Evolutionary conservation across 2,113 vertebrate species (phyloP).

Genomic region (Alectura lathami): DNA sequence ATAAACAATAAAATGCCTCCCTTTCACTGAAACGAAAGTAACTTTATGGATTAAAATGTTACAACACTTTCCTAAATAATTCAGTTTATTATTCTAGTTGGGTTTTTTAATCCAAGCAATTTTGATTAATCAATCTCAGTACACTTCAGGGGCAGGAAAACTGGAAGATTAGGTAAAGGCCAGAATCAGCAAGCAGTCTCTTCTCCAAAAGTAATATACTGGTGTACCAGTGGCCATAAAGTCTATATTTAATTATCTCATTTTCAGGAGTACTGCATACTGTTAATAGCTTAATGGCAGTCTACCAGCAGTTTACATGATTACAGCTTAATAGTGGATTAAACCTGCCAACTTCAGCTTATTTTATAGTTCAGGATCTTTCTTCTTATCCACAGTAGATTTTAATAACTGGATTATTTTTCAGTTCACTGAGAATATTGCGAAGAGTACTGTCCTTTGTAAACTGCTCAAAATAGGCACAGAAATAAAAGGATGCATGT

Average conservation of each 20-base stretch:
- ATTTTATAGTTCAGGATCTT: not conserved
- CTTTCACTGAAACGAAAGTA: not conserved
- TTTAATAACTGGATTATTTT: slow-evolving; percentile 34
- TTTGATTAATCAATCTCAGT: not conserved
- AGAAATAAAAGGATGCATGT: not conserved
- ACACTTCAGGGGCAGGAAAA: not conserved
- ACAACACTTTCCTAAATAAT: not conserved
- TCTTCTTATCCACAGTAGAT: not conserved
- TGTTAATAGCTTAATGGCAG: not conserved
- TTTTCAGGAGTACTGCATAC: not conserved
- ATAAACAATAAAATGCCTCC: not conserved
- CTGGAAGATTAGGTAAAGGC: not conserved
- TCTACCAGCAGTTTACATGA: not conserved
- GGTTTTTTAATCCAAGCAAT: not conserved
- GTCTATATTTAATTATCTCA: not conserved
- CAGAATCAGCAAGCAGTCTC: not conserved
- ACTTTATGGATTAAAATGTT: not conserved
- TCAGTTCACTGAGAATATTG: not conserved
- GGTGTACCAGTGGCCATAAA: not conserved
- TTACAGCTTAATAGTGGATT: slow-evolving; percentile 4
- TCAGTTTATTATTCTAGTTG: not conserved
- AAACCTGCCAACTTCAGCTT: not conserved
- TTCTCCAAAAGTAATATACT: not conserved
- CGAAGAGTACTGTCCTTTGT: not conserved
- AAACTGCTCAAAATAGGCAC: not conserved